Evolutionary conservation across 1,140 invertebrate species (phyloP).

Genomic region (Ips typographus): DNA sequence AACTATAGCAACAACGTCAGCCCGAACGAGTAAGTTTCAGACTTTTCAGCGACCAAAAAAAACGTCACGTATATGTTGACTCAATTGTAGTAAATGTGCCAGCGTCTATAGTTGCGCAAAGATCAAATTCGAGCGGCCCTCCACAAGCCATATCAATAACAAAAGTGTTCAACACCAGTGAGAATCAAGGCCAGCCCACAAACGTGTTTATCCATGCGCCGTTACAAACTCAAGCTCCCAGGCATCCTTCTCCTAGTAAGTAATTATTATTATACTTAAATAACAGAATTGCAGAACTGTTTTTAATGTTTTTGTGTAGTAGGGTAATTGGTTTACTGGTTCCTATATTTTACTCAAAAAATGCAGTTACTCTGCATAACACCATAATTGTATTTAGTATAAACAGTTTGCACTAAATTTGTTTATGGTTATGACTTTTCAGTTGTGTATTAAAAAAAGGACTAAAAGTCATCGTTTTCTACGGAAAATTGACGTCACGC

Average conservation of each 20-base stretch:
- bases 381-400: no score
- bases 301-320: no score
- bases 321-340: no score
- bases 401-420: no score
- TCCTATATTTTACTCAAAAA: no score
- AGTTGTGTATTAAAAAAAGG: no score
- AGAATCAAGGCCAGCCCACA: constrained; percentile 38
- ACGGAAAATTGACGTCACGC: no score
- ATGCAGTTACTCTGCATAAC: no score
- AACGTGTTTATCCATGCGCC: constrained; percentile 47
- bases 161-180: constrained; percentile 48
- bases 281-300: no score
- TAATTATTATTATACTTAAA: constrained; percentile 9
- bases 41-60: neutral
- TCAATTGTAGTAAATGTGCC: constrained; percentile 46
- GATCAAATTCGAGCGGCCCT: constrained; percentile 41
- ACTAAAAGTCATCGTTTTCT: no score
- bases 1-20: constrained; percentile 36
- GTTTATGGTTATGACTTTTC: no score
- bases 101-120: constrained; percentile 46
- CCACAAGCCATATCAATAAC: constrained; percentile 48
- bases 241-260: constrained; percentile 48
- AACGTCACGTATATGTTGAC: neutral
- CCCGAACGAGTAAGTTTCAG: constrained; percentile 47
- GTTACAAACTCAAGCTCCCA: constrained; percentile 37